Evolutionary conservation across 1,140 invertebrate genomes (phyloP).

Genomic region (Catajapyx aquilonaris): DNA sequence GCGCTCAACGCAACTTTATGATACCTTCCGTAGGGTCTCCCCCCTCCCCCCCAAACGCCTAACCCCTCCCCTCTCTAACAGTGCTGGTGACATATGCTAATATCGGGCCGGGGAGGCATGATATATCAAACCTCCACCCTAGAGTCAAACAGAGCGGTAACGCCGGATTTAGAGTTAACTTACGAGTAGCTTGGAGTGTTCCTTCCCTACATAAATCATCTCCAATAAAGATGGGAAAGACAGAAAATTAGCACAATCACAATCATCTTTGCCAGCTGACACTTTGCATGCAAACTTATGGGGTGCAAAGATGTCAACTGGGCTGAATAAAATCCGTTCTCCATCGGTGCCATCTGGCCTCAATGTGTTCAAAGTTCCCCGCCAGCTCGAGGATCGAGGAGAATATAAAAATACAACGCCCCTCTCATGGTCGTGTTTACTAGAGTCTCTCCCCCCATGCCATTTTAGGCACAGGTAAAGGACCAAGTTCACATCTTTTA

Average conservation of each 20-base stretch:
- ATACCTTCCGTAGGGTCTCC: too few relatives aligned
- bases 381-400: neutral
- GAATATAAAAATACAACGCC: conserved; percentile 3
- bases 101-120: neutral
- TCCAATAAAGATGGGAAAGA: conserved; percentile 7
- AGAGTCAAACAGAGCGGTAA: too few relatives aligned
- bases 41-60: too few relatives aligned
- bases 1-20: too few relatives aligned
- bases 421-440: too few relatives aligned
- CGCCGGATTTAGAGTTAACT: neutral
- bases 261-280: conserved; percentile 32
- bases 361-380: neutral
- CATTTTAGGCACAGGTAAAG: too few relatives aligned
- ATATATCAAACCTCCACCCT: neutral
- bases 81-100: neutral
- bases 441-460: too few relatives aligned
- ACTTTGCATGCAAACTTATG: conserved; percentile 16
- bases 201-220: conserved; percentile 1
- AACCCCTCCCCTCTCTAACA: neutral
- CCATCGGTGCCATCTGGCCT: conserved; percentile 2
- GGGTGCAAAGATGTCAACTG: conserved; percentile 5
- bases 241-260: conserved; percentile 31
- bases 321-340: conserved; percentile 6
- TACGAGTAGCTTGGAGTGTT: neutral
- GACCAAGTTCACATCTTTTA: too few relatives aligned